A percentile compares a stretch with the other conserved stretches of the same genome.
These are phyloP conservation scores for Neopelma chrysocephalum DNA, from an alignment of 2,797 vertebrate species.

Conservation along the genomic window DNA sequence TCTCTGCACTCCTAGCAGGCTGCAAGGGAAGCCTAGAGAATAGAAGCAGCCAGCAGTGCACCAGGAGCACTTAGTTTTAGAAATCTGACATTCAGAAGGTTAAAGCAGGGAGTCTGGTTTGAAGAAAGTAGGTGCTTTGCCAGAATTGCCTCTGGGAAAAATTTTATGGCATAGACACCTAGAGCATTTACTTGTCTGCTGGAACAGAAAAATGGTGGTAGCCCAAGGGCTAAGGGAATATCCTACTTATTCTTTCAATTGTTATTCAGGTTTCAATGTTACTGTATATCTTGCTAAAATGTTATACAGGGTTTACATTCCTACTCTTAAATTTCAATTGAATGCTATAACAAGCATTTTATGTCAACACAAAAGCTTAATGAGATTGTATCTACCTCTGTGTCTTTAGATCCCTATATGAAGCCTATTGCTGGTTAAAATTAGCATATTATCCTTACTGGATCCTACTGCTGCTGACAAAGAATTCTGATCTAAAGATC, in stretches of 20 bases:
- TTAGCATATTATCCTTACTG: slow-evolving; percentile 32
- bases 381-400: slow-evolving; percentile 20
- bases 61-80: neutral
- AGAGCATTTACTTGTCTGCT: slow-evolving; percentile 14
- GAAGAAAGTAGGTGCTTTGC: slow-evolving; percentile 1
- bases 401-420: slow-evolving; percentile 31
- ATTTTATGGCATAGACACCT: slow-evolving; percentile 33
- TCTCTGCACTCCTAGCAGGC: neutral
- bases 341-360: slow-evolving; percentile 25
- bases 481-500: slow-evolving; percentile 43
- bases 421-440: slow-evolving; percentile 30
- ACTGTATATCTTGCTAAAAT: slow-evolving; percentile 35
- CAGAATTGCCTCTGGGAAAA: slow-evolving; percentile 50
- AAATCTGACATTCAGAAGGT: slow-evolving; percentile 43
- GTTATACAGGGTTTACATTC: slow-evolving; percentile 24
- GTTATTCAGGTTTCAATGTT: slow-evolving; percentile 13
- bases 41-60: neutral
- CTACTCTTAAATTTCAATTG: neutral
- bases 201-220: slow-evolving; percentile 11
- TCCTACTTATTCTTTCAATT: neutral
- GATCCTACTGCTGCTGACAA: slow-evolving; percentile 43
- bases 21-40: slow-evolving; percentile 37
- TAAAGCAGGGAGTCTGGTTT: neutral
- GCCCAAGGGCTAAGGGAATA: slow-evolving; percentile 57
- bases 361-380: slow-evolving; percentile 50